Evolutionary conservation across 2,113 vertebrate species (phyloP), one percentile per base, ranked within the genome.

Genomic region (Boulengeromyrus knoepffleri): DNA sequence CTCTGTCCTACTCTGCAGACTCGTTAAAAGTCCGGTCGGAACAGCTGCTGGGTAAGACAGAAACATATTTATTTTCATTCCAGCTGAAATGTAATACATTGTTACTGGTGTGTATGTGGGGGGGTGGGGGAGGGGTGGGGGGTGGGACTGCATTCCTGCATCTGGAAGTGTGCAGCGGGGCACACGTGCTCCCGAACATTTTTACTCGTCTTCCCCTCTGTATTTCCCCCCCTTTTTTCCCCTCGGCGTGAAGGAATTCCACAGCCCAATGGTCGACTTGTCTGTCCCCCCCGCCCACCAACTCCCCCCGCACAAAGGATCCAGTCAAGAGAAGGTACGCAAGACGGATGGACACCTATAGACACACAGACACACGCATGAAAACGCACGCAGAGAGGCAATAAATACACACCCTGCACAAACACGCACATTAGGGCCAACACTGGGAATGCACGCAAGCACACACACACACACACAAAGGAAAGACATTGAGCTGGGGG

Each of bases 121-220:
- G 39, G 66, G 92, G 89, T 62, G 92, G 91, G 45, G 90, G 90
- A 0, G 47, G 85, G 91, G 89, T 47, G 5, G 46, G 46, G 46
- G 46, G 46, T 10, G 46, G 46, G 46, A 47, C 89, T 94, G 53
- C 92, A 94, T 92, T 90, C 91, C 93, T 93, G 93, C 95, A 96
- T 95, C 94, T 95, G 95, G 95, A 96, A 94, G 91, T 92, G 93
- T 91, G 96, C 94, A 94, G 90, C 58, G 0, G 91, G 90, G 92
- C 91, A 94, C 91, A 91, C 92, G 93, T 87, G 91, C 91, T 86
- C 89, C 83, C 21, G 56, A 92, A 85, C 88, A 91, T 91, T 90
- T 89, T 89, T 92, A 56, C 89, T 89, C 88, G 42, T 87, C 50
- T 88, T 91, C 87, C 90, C 90, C 74, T 77, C 91, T 89, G 62